A percentile compares a stretch with the other conserved stretches of the same genome.
phyloP scores from a whole-genome alignment of 2,888 invertebrate genomes.

The Tetragonisca angustula region DNA sequence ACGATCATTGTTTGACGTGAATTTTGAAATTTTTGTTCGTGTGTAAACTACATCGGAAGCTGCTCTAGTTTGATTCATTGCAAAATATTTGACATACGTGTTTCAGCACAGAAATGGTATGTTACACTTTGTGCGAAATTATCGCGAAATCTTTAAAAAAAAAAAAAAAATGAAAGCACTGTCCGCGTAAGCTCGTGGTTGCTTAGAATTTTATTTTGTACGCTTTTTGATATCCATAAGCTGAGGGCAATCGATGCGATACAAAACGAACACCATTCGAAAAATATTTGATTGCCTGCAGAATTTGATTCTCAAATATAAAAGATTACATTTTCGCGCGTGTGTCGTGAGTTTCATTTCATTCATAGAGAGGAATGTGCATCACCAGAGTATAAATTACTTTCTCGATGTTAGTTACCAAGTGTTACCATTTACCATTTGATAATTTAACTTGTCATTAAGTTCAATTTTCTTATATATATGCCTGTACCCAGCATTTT shows the following conservation, averaged over 20 bases:
- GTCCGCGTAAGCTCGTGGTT: conserved; percentile 18
- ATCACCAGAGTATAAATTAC: conserved; percentile 32
- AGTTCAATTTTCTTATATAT: neutral
- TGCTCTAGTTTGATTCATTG: neutral
- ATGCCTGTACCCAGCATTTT: conserved; percentile 69
- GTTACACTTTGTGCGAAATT: conserved; percentile 1
- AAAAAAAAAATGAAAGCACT: neutral
- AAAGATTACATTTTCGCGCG: neutral
- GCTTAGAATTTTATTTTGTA: conserved; percentile 21
- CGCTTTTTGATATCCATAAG: conserved; percentile 19
- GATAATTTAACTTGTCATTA: neutral
- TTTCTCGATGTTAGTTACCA: conserved; percentile 19
- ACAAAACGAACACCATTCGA: neutral
- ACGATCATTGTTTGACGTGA: neutral
- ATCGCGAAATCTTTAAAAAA: neutral
- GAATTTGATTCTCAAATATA: conserved; percentile 51
- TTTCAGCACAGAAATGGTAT: neutral
- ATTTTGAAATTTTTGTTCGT: neutral
- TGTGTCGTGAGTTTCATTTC: neutral
- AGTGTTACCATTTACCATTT: neutral
- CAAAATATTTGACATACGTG: neutral
- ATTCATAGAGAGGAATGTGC: conserved; percentile 6
- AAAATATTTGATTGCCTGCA: conserved; percentile 41
- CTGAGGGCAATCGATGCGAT: neutral
- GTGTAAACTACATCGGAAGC: neutral